Percentiles rank a stretch among this genome's conserved stretches.
Evolutionary conservation across 2,113 vertebrate species (phyloP).

Genomic region (Motacilla alba): DNA sequence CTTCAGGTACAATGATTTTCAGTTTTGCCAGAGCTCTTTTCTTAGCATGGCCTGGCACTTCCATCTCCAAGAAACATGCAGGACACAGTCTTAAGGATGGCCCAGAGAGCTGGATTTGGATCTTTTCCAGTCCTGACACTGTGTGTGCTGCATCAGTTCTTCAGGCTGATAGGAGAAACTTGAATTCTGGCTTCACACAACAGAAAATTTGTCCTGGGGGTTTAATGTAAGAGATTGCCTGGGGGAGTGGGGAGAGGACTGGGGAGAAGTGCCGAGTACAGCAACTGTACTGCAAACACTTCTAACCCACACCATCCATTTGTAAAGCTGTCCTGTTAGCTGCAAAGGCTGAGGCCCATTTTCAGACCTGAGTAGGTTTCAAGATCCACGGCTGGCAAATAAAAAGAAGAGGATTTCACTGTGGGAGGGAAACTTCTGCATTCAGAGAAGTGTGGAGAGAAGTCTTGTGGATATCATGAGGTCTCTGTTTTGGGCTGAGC

Average conservation of each 20-base stretch:
- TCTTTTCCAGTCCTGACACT: neutral
- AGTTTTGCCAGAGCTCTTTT: neutral
- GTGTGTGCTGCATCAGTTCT: neutral
- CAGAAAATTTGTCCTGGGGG: neutral
- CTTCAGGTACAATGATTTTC: neutral
- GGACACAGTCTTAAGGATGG: neutral
- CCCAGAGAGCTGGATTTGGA: neutral
- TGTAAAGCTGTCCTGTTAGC: neutral
- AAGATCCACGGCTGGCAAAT: neutral
- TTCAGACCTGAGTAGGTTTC: neutral
- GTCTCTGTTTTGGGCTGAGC: neutral
- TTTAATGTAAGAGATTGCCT: neutral
- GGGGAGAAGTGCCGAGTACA: neutral
- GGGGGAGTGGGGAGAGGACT: accelerated
- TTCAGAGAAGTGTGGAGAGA: neutral
- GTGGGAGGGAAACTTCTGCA: neutral
- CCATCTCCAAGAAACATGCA: neutral
- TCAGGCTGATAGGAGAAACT: neutral
- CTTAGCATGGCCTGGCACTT: neutral
- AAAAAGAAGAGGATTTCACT: neutral
- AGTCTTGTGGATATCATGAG: neutral
- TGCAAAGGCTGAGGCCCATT: neutral
- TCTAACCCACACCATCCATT: neutral
- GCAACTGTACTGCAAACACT: neutral
- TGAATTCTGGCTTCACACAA: neutral